Percentiles rank a stretch among this genome's conserved stretches.
Evolutionary conservation across 1,140 invertebrate species (phyloP).

Genomic region (Pteromalus puparum): DNA sequence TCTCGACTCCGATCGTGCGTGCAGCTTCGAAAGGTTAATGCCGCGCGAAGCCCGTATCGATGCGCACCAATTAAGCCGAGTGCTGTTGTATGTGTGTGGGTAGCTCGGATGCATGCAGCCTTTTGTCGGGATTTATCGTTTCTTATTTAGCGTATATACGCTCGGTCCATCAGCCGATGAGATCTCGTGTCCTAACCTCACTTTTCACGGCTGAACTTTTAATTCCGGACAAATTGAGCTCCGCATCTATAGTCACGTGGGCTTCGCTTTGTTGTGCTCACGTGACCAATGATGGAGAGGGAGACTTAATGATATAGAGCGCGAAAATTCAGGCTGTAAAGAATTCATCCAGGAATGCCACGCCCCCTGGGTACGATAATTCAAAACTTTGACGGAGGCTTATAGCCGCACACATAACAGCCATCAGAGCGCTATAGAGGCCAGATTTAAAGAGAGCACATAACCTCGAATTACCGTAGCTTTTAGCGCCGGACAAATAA

Average conservation of each 20-base stretch:
- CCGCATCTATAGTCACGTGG: not conserved
- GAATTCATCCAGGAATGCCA: not conserved
- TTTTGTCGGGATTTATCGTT: no score
- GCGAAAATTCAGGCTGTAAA: not conserved
- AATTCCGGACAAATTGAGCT: not conserved
- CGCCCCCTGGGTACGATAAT: not conserved
- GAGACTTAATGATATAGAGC: not conserved
- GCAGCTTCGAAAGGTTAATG: no score
- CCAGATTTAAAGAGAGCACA: constrained; percentile 15
- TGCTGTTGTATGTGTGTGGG: not conserved
- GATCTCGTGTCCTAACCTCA: not conserved
- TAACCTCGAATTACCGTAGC: constrained; percentile 9
- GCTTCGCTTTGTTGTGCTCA: not conserved
- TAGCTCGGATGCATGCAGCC: not conserved
- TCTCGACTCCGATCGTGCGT: no score
- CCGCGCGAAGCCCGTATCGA: not conserved
- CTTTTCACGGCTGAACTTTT: not conserved
- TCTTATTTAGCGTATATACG: no score
- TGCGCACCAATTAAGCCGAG: not conserved
- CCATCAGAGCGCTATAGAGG: not conserved
- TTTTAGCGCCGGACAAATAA: not conserved
- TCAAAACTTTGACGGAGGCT: not conserved
- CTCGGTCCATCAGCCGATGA: no score
- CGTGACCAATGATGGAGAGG: not conserved
- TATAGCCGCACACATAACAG: not conserved